phyloP scores from a whole-genome alignment of 2,797 vertebrate species.

The Macrochelys suwanniensis region DNA sequence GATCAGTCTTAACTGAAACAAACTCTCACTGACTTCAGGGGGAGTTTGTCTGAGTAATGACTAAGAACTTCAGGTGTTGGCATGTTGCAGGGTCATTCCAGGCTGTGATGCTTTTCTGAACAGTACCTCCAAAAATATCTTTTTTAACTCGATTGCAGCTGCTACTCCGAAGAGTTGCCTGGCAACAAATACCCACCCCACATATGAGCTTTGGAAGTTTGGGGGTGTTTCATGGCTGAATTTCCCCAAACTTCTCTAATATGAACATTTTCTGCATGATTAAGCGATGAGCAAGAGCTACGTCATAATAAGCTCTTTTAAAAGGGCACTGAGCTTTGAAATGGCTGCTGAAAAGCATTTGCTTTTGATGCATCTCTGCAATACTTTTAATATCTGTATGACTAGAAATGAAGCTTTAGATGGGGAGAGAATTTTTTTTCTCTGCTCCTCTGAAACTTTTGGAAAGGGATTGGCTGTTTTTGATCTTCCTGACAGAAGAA shows the following conservation, averaged over 20 bases:
- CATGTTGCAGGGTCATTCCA: not conserved
- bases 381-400: not conserved
- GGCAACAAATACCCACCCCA: constrained; percentile 32
- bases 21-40: not conserved
- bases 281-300: constrained; percentile 34
- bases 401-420: not conserved
- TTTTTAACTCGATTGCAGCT: constrained; percentile 27
- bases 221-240: not conserved
- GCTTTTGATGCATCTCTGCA: not conserved
- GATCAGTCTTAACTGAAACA: not conserved
- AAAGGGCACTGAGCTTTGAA: constrained; percentile 1
- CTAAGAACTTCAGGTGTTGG: rapidly evolving
- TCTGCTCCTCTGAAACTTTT: constrained; percentile 18
- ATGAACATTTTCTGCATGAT: constrained; percentile 36
- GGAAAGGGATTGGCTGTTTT: not conserved
- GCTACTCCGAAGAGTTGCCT: constrained; percentile 16
- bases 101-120: not conserved
- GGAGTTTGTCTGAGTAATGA: rapidly evolving
- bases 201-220: not conserved
- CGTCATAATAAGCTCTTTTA: constrained; percentile 48
- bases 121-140: constrained; percentile 22
- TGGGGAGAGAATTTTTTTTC: not conserved
- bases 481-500: not conserved
- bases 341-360: not conserved
- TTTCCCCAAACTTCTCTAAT: constrained; percentile 26